Conservation (phyloP, 2,113 vertebrate species). For the Trachemys scripta region DNA sequence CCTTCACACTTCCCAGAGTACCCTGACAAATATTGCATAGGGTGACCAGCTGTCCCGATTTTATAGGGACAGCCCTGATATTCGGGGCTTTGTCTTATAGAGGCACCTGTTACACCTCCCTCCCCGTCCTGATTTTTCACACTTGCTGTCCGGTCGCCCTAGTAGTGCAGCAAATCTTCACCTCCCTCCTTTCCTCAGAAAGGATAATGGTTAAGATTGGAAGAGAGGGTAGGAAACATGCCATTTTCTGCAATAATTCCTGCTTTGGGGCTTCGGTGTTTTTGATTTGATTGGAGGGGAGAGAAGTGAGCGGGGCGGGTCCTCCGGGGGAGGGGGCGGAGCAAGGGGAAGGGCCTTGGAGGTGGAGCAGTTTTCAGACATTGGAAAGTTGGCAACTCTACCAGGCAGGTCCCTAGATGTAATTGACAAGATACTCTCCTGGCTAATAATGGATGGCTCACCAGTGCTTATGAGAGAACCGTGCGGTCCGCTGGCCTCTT, state of each 20-base stretch:
- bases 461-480: neutral
- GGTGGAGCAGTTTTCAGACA: too few species aligned
- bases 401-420: neutral
- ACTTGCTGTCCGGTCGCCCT: neutral
- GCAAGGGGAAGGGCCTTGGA: too few species aligned
- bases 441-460: neutral
- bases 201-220: slow-evolving; percentile 18
- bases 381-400: too few species aligned
- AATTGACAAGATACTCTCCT: neutral
- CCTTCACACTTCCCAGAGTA: too few species aligned
- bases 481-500: neutral
- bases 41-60: too few species aligned
- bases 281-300: neutral
- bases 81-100: too few species aligned
- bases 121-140: too few species aligned
- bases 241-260: neutral
- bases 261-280: neutral
- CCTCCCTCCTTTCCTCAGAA: slow-evolving; percentile 36
- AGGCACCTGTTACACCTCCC: too few species aligned
- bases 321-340: too few species aligned
- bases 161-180: neutral
- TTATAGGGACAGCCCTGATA: too few species aligned
- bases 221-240: neutral
- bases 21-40: too few species aligned
- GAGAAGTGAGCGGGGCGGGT: too few species aligned